Evolutionary conservation across 2,113 vertebrate genomes (phyloP).

Genomic region (Sylvietta virens): DNA sequence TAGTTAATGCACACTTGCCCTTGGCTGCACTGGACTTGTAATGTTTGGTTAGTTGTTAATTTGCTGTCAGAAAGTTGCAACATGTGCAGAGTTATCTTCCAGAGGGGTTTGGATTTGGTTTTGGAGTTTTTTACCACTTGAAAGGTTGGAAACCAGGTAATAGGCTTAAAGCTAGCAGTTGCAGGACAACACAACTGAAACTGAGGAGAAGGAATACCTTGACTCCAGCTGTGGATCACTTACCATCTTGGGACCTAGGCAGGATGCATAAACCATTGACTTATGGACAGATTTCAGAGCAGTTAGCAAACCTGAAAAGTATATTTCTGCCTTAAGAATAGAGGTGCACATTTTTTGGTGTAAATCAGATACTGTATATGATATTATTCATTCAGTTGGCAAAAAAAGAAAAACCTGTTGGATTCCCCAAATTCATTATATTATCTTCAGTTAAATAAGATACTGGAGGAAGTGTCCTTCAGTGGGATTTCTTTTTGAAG

Average conservation of each 20-base stretch:
- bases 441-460: neutral
- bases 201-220: neutral
- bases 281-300: neutral
- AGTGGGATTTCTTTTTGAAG: neutral
- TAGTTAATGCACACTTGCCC: neutral
- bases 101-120: neutral
- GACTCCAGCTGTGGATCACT: neutral
- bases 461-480: neutral
- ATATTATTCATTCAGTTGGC: neutral
- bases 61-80: neutral
- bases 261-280: neutral
- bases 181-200: neutral
- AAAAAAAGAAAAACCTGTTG: neutral
- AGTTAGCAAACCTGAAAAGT: neutral
- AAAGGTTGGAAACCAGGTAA: neutral
- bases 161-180: neutral
- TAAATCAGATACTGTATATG: neutral
- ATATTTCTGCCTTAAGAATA: neutral
- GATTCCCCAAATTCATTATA: neutral
- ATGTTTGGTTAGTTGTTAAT: neutral
- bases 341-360: neutral
- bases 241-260: neutral
- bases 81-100: neutral
- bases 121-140: fast-evolving
- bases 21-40: neutral